Evolutionary conservation across 2,113 vertebrate genomes (phyloP), one percentile per base, ranked within the genome.

Genomic region (Sialia sialis): DNA sequence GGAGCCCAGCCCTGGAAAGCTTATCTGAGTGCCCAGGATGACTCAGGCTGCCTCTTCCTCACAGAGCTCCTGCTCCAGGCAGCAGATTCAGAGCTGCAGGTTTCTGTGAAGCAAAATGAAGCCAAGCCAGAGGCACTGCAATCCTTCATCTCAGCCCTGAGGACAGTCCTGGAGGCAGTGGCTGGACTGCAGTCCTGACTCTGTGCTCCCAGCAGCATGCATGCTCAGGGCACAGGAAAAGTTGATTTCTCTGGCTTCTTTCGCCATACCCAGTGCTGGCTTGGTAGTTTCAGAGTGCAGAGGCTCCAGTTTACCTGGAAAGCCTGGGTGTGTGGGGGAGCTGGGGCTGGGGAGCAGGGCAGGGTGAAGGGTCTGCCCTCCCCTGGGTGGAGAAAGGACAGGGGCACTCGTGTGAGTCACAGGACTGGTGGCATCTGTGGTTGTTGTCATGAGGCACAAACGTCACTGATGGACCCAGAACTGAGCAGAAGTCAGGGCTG

Each of bases 1-100:
- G 97, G 98, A 14, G 79, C 97, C 5, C 96, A 96, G 66, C 98
- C 98, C 0, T 99, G 99, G 99, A 99, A 98, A 87, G 98, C 98
- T 60, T 99, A 99, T 93, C 97, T 99, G 80, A 98, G 98, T 84
- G 98, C 98, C 30, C 98, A 96, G 95, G 98, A 98, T 68, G 95
- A 97, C 4, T 41, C 96, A 2, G 98, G 98, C 17, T 98, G 98
- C 56, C 96, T 99, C 32, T 98, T 99, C 80, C 94, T 99, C 26
- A 98, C 98, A 1, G 98, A 99, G 92, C 97, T 99, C 64, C 90
- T 98, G 52, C 94, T 98, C 13, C 87, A 98, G 26, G 88, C 90
- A 0, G 91, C 88, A 46, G 87, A 43, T 9, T 55, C 68, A 0
- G 92, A 92, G 44, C 79, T 99, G 72, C 97, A 97, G 77, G 94